Evolutionary conservation across 1,140 invertebrate genomes (phyloP).

Genomic region (Melipona quadrifasciata): DNA sequence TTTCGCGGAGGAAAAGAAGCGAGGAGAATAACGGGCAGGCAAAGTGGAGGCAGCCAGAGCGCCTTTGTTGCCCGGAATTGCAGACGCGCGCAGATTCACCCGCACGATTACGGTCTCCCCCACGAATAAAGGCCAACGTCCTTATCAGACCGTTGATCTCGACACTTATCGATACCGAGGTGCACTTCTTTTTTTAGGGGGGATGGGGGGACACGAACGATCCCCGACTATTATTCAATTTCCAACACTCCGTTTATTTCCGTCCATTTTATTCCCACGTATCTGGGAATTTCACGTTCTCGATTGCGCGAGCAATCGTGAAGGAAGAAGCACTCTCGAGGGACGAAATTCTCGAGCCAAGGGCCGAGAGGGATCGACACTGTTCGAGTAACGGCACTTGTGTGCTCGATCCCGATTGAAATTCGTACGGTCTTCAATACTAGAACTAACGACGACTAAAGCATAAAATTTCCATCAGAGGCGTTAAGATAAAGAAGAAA

Average conservation of each 20-base stretch:
- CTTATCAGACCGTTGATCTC: conserved; percentile 42
- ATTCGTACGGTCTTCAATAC: no score
- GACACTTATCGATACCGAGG: conserved; percentile 35
- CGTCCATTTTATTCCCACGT: not conserved
- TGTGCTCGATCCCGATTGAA: no score
- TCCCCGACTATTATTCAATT: not conserved
- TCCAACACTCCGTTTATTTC: not conserved
- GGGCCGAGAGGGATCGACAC: no score
- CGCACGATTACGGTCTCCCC: conserved; percentile 16
- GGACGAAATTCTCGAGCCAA: no score
- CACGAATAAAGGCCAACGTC: conserved; percentile 42
- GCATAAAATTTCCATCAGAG: no score
- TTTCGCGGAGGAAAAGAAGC: not conserved
- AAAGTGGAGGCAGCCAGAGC: not conserved
- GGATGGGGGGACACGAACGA: not conserved
- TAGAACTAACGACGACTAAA: no score
- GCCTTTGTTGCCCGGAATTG: conserved; percentile 8
- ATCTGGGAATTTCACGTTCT: no score
- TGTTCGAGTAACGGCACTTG: no score
- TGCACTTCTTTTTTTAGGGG: conserved; percentile 7
- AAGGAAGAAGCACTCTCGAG: no score
- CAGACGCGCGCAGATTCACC: conserved; percentile 33
- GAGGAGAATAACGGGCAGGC: not conserved
- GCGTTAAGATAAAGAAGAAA: no score
- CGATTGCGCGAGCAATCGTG: no score